Conservation (phyloP, 2,888 invertebrate genomes). For the Dinocampus coccinellae region DNA sequence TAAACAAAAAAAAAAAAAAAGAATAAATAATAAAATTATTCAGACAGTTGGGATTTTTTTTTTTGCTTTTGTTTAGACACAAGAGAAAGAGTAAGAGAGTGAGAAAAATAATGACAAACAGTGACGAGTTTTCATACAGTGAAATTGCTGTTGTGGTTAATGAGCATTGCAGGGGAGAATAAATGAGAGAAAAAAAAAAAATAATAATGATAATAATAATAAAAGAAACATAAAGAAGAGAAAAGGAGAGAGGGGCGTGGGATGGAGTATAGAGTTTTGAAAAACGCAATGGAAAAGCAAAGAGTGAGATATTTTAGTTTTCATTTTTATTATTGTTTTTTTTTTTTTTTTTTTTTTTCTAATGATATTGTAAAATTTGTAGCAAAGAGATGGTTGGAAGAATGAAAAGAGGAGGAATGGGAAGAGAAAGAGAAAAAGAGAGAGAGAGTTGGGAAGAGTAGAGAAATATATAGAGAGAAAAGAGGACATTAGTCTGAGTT, state of each 20-base stretch:
- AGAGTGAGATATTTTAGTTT: conserved; percentile 3
- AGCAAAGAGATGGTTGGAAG: conserved; percentile 1
- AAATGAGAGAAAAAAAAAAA: neutral
- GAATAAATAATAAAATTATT: too few species aligned
- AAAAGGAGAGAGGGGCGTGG: neutral
- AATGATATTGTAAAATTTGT: conserved; percentile 12
- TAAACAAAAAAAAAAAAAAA: too few species aligned
- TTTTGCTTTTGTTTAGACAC: too few species aligned
- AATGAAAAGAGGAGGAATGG: too few species aligned
- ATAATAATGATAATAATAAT: neutral
- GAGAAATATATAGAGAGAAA: conserved; percentile 18
- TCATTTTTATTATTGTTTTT: too few species aligned
- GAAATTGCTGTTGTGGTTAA: conserved; percentile 26
- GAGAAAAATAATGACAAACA: conserved; percentile 17
- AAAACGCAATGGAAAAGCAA: neutral
- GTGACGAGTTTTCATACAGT: conserved; percentile 3
- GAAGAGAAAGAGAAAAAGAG: conserved; percentile 8
- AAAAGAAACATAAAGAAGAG: neutral
- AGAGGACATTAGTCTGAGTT: conserved; percentile 32
- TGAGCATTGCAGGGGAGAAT: conserved; percentile 7
- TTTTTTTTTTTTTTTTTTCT: too few species aligned
- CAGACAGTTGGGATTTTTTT: neutral
- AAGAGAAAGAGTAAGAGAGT: neutral
- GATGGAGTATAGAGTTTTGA: neutral
- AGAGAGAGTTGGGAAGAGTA: too few species aligned